Base-by-base conservation (phyloP, 2,113 vertebrate genomes). In the Pterocles burchelli region DNA sequence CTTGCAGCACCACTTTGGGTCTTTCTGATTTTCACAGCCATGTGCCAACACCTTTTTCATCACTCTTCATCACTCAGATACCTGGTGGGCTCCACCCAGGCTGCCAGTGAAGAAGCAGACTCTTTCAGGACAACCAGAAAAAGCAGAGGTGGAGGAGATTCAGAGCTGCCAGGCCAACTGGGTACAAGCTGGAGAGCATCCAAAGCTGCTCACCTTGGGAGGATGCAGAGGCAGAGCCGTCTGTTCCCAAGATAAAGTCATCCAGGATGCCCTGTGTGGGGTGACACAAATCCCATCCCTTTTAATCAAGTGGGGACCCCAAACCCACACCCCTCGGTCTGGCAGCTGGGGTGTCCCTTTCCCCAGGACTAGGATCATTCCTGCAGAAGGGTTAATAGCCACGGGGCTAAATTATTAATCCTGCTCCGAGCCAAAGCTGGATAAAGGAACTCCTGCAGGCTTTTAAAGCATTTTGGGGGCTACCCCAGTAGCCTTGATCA, bases 271-370 rank as follows among this genome's bases (percentile, higher is more conserved):
- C 18, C 36, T 38, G 1, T 33, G 46, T 0, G 3, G 20, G 11
- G 19, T 62, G 43, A 77, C 36, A 24, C 0, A 0, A 89, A 81
- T 33, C 65, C 25, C 1, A 2, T 1, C 8, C 11, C 21, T 66
- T 41, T 41, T 11, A 34, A 15, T 3, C 1, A 3, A 57, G 2
- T 9, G 24, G 7, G 15, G 22, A 57, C 15, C 51, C 13, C 51
- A 61, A 85, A 4, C 3, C 13, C 20, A 1, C 48, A 19, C 3
- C 7, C 48, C 21, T 48, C 2, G 1, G 7, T 41, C 61, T 57
- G 36, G 76, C 22, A 62, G 43, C 59, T 63, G 55, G 7, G 17
- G 11, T 25, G 52, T 7, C 57, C 57, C 76, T 66, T 72, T 91
- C 36, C 84, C 71, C 63, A 33, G 74, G 38, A 43, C 11, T 61